These are phyloP conservation scores for Physocephala rufipes DNA, from an alignment of 2,888 invertebrate species.

Conservation along the genomic window DNA sequence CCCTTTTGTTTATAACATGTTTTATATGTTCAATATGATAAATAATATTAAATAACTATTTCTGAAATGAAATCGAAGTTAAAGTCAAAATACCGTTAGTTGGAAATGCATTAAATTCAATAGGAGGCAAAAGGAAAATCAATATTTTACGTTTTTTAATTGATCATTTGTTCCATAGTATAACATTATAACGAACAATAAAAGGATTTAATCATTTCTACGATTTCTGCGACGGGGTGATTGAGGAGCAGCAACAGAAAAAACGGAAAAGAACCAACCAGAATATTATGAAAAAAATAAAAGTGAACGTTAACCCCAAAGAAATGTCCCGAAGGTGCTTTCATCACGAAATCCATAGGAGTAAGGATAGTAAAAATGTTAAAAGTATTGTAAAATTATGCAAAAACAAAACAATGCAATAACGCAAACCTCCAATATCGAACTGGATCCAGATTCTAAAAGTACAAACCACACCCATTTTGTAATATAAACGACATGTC, in stretches of 20 bases:
- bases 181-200: background rate
- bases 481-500: slow-evolving; percentile 28
- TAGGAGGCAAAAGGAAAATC: background rate
- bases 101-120: background rate
- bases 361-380: slow-evolving; percentile 6
- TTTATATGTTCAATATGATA: too few relatives aligned
- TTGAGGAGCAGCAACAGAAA: too few relatives aligned
- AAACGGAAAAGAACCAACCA: too few relatives aligned
- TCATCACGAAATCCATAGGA: background rate
- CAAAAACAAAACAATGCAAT: slow-evolving; percentile 36
- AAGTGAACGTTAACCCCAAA: background rate
- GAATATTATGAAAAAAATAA: background rate
- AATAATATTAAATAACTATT: too few relatives aligned
- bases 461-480: slow-evolving; percentile 57
- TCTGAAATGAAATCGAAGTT: too few relatives aligned
- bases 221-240: too few relatives aligned
- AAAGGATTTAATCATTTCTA: background rate
- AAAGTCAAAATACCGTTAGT: too few relatives aligned
- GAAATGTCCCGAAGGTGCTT: too few relatives aligned
- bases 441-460: slow-evolving; percentile 13
- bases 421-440: slow-evolving; percentile 19
- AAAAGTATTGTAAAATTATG: slow-evolving; percentile 31
- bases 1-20: too few relatives aligned
- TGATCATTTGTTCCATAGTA: slow-evolving; percentile 5
- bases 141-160: background rate